Conservation (phyloP, 1,140 invertebrate species). For the Gryllus bimaculatus region DNA sequence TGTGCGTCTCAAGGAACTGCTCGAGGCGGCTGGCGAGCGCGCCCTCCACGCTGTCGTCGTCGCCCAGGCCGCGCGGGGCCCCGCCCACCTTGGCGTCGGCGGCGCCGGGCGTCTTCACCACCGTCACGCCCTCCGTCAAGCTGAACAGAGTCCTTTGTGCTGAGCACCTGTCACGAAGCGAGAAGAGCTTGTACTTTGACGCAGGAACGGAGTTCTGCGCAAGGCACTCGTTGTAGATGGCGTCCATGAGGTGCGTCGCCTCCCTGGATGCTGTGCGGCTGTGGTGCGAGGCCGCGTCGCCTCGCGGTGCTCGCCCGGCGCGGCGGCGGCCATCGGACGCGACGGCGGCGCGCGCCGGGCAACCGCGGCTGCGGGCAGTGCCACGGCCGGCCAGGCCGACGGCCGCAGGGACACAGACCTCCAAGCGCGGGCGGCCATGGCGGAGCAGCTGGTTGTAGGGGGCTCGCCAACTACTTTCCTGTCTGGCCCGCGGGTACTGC, state of each 20-base stretch:
- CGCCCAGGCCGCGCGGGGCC: slow-evolving; percentile 55
- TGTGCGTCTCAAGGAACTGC: slow-evolving; percentile 64
- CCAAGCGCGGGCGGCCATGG: background rate
- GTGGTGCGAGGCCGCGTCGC: slow-evolving; percentile 28
- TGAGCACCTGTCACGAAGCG: slow-evolving; percentile 68
- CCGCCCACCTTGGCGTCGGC: slow-evolving; percentile 44
- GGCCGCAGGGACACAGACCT: slow-evolving; percentile 21
- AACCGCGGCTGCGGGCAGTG: background rate
- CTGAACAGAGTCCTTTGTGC: slow-evolving; percentile 65
- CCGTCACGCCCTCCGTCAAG: slow-evolving; percentile 67
- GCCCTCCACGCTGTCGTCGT: slow-evolving; percentile 41
- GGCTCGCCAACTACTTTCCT: background rate
- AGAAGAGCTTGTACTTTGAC: slow-evolving; percentile 76
- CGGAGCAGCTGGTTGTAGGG: background rate
- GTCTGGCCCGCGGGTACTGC: background rate
- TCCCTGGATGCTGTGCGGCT: slow-evolving; percentile 43
- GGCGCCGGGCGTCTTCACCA: slow-evolving; percentile 59
- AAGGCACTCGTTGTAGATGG: slow-evolving; percentile 63
- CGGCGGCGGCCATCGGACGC: background rate
- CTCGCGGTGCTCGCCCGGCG: slow-evolving; percentile 34
- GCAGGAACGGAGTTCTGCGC: slow-evolving; percentile 70
- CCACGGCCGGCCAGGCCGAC: slow-evolving; percentile 40
- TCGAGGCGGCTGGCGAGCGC: slow-evolving; percentile 55
- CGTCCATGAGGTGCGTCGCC: slow-evolving; percentile 64
- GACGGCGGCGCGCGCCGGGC: slow-evolving; percentile 28